phyloP scores from a whole-genome alignment of 2,888 invertebrate genomes.

The Tholera decimalis region DNA sequence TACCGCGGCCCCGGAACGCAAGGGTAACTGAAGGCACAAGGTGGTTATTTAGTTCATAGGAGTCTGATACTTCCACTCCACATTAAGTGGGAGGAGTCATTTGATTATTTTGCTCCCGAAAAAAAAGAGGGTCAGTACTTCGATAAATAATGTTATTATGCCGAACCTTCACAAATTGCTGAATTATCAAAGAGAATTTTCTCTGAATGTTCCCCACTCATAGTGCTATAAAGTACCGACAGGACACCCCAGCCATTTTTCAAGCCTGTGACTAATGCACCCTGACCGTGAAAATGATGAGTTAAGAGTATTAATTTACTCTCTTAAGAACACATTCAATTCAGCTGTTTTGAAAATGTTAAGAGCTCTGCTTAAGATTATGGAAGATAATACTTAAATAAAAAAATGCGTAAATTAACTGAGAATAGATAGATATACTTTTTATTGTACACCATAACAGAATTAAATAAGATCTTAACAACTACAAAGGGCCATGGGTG shows the following conservation, averaged over 20 bases:
- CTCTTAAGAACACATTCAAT: slow-evolving; percentile 21
- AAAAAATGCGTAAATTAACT: not conserved
- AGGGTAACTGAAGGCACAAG: too few relatives aligned
- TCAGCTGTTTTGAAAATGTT: slow-evolving; percentile 29
- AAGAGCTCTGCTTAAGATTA: not conserved
- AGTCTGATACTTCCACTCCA: too few relatives aligned
- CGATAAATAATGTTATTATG: not conserved
- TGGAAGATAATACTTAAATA: not conserved
- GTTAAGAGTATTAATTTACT: slow-evolving; percentile 48
- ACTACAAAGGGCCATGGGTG: too few relatives aligned
- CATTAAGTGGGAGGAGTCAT: too few relatives aligned
- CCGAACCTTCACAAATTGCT: slow-evolving; percentile 1
- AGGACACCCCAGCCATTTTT: slow-evolving; percentile 34
- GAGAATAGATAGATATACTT: too few relatives aligned
- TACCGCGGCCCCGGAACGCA: too few relatives aligned
- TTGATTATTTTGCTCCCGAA: too few relatives aligned
- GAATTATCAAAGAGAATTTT: slow-evolving; percentile 4
- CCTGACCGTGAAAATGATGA: slow-evolving; percentile 45
- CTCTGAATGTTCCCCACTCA: not conserved
- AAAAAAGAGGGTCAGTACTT: too few relatives aligned
- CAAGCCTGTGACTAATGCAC: slow-evolving; percentile 52
- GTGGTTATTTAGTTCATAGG: too few relatives aligned
- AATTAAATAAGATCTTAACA: too few relatives aligned
- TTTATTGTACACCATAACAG: too few relatives aligned
- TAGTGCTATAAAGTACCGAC: slow-evolving; percentile 46